Evolutionary conservation across 2,797 vertebrate genomes (phyloP).

Genomic region (Coracias cyanogaster): DNA sequence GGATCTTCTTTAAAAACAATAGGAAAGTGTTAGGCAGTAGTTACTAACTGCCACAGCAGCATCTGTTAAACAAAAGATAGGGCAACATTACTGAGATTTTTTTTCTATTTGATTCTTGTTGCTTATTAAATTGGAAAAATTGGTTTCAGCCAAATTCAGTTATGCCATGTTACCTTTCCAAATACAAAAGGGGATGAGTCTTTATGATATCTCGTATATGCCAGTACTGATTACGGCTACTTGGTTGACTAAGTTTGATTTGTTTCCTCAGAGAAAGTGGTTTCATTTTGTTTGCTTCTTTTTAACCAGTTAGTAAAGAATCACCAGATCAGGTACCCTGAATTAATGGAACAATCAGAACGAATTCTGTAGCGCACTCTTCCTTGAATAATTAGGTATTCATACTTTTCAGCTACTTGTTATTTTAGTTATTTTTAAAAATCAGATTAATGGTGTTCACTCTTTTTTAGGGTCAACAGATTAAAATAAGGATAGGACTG

Average conservation of each 20-base stretch:
- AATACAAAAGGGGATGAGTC: not conserved
- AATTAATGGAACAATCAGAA: not conserved
- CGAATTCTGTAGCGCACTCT: not conserved
- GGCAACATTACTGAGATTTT: not conserved
- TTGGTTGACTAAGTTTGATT: fast-evolving
- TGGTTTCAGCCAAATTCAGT: not conserved
- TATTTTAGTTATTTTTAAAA: not conserved
- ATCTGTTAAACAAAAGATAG: not conserved
- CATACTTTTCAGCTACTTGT: not conserved
- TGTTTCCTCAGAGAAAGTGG: not conserved
- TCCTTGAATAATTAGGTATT: not conserved
- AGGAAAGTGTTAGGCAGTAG: not conserved
- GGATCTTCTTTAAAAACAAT: not conserved
- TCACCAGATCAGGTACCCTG: not conserved
- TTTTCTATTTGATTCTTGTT: not conserved
- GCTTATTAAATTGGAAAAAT: not conserved
- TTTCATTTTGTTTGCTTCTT: not conserved
- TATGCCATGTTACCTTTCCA: not conserved
- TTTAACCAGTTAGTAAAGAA: not conserved
- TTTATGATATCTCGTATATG: not conserved
- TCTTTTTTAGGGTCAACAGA: not conserved
- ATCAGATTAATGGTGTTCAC: not conserved
- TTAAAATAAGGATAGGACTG: not conserved
- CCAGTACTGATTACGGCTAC: not conserved
- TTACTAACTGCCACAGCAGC: not conserved